Evolutionary conservation across 1,140 invertebrate species (phyloP).

Genomic region (Drosophila elegans): DNA sequence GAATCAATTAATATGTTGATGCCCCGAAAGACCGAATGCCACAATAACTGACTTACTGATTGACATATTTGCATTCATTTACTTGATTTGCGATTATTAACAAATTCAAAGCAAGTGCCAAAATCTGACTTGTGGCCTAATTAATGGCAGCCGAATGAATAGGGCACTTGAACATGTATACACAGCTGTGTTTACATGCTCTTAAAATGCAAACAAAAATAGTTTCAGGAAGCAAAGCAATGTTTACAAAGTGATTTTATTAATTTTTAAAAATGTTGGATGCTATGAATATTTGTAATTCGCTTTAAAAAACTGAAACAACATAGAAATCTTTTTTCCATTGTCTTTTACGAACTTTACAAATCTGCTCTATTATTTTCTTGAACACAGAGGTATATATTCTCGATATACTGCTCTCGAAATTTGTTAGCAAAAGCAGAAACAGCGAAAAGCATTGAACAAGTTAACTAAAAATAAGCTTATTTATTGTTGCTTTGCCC

Average conservation of each 20-base stretch:
- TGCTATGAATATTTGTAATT: no score
- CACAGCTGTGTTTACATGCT: slow-evolving; percentile 2
- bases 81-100: slow-evolving; percentile 45
- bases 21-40: background rate
- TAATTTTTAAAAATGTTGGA: no score
- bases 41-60: slow-evolving; percentile 20
- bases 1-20: slow-evolving; percentile 50
- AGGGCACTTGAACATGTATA: background rate
- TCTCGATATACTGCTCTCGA: slow-evolving; percentile 39
- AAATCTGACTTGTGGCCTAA: slow-evolving; percentile 16
- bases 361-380: background rate
- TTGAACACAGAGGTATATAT: slow-evolving; percentile 4
- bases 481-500: slow-evolving; percentile 60
- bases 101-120: slow-evolving; percentile 8
- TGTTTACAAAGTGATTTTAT: no score
- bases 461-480: slow-evolving; percentile 67
- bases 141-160: slow-evolving; percentile 1
- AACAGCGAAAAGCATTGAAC: slow-evolving; percentile 32
- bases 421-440: slow-evolving; percentile 29
- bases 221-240: background rate
- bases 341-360: background rate
- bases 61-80: slow-evolving; percentile 53
- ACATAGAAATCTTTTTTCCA: no score
- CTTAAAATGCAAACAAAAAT: background rate
- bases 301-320: no score